A percentile compares a stretch with the other conserved stretches of the same genome.
phyloP scores from a whole-genome alignment of 2,113 vertebrate genomes.

The Scatophagus argus region DNA sequence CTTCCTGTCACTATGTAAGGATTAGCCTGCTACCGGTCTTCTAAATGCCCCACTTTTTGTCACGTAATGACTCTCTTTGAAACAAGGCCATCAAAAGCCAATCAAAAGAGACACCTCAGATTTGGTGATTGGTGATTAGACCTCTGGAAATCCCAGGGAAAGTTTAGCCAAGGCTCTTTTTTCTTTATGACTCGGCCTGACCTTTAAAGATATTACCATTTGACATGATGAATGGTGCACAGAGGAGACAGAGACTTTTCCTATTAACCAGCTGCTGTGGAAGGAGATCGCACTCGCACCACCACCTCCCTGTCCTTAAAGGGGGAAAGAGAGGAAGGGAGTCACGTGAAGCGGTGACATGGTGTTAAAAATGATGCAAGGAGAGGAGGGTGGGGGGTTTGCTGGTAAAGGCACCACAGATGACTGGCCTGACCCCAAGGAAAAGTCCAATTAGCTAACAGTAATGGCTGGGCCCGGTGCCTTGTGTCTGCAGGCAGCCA shows the following conservation, averaged over 20 bases:
- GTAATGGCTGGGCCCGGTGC: conserved; percentile 71
- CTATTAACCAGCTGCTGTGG: conserved; percentile 75
- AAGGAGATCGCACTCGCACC: conserved; percentile 39
- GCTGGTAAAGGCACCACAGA: conserved; percentile 57
- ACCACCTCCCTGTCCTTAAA: conserved; percentile 24
- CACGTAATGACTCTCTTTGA: conserved; percentile 68
- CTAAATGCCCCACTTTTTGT: conserved; percentile 32
- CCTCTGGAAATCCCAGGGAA: conserved; percentile 73
- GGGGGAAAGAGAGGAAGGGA: conserved; percentile 40
- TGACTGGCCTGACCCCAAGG: conserved; percentile 70
- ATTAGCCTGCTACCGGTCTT: conserved; percentile 24
- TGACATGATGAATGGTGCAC: conserved; percentile 81
- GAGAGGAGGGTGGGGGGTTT: conserved; percentile 9
- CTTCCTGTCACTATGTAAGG: conserved; percentile 31
- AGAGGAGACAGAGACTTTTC: conserved; percentile 73
- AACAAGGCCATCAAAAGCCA: conserved; percentile 76
- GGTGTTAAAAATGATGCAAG: conserved; percentile 60
- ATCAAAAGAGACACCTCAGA: conserved; percentile 77
- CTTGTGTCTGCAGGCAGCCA: conserved; percentile 62
- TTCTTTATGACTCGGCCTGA: conserved; percentile 80
- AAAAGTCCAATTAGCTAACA: conserved; percentile 79
- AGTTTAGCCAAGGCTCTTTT: conserved; percentile 80
- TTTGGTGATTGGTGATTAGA: conserved; percentile 81
- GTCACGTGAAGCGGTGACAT: conserved; percentile 48
- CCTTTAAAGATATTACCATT: conserved; percentile 82